These are phyloP conservation scores for Athalia circularis DNA, from an alignment of 2,888 invertebrate species.

Conservation along the genomic window DNA sequence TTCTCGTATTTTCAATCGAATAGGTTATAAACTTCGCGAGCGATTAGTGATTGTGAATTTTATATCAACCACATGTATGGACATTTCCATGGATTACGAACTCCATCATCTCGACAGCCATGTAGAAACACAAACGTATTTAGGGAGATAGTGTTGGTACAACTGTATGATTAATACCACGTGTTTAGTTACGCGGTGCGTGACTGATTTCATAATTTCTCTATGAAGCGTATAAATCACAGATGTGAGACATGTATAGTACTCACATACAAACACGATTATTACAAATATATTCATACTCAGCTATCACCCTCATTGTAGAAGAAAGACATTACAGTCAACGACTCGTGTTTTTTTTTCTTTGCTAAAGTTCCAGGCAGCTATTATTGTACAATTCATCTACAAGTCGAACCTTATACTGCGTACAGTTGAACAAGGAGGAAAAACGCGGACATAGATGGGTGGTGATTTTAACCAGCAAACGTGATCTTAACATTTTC, in stretches of 20 bases:
- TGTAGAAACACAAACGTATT: background rate
- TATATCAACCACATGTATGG: background rate
- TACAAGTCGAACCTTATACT: background rate
- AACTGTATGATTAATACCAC: constrained; percentile 20
- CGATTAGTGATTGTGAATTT: constrained; percentile 26
- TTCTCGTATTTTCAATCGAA: too few species aligned
- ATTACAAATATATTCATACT: background rate
- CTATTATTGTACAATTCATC: background rate
- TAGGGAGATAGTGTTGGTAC: constrained; percentile 12
- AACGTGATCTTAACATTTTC: too few species aligned
- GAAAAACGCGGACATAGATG: too few species aligned
- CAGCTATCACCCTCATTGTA: background rate
- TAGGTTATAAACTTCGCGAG: background rate
- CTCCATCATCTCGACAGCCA: constrained; percentile 27
- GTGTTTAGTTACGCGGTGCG: constrained; percentile 30
- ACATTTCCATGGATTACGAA: constrained; percentile 11
- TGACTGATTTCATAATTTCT: constrained; percentile 34
- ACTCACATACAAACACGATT: background rate
- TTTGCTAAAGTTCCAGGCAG: background rate
- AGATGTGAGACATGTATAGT: background rate
- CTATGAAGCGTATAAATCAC: background rate
- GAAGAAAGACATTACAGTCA: constrained; percentile 30
- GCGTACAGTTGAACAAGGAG: too few species aligned
- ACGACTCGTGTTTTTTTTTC: background rate
- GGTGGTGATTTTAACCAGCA: too few species aligned